Conservation (phyloP, 2,113 vertebrate species). For the Addax nasomaculatus region DNA sequence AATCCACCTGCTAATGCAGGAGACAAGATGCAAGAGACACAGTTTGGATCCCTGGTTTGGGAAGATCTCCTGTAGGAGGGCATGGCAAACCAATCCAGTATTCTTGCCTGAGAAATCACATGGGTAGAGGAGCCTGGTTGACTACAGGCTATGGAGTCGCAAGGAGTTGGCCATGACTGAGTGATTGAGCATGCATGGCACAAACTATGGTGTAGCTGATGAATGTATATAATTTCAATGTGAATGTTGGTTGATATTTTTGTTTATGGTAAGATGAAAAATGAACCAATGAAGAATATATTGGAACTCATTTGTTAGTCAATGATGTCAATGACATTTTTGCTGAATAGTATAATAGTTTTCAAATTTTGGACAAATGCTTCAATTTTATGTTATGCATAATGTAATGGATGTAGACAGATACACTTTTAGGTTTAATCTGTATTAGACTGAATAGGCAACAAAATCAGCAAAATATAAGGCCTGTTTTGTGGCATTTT, state of each 20-base stretch:
- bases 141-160: not conserved
- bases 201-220: not conserved
- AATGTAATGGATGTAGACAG: not conserved
- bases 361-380: not conserved
- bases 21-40: not conserved
- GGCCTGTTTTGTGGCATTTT: not conserved
- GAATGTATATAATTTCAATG: not conserved
- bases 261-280: not conserved
- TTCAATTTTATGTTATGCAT: not conserved
- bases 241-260: not conserved
- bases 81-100: not conserved
- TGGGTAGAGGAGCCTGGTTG: not conserved
- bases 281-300: not conserved
- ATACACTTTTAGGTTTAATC: not conserved
- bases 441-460: not conserved
- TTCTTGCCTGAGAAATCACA: not conserved
- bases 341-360: not conserved
- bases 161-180: not conserved
- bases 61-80: not conserved
- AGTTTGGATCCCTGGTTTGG: not conserved
- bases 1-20: not conserved
- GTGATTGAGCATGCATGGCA: accelerated
- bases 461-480: not conserved
- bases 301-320: not conserved
- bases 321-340: not conserved